Percentiles rank a stretch among this genome's conserved stretches.
These are phyloP conservation scores for Dreissena polymorpha DNA, from an alignment of 1,140 invertebrate genomes.

Conservation along the genomic window DNA sequence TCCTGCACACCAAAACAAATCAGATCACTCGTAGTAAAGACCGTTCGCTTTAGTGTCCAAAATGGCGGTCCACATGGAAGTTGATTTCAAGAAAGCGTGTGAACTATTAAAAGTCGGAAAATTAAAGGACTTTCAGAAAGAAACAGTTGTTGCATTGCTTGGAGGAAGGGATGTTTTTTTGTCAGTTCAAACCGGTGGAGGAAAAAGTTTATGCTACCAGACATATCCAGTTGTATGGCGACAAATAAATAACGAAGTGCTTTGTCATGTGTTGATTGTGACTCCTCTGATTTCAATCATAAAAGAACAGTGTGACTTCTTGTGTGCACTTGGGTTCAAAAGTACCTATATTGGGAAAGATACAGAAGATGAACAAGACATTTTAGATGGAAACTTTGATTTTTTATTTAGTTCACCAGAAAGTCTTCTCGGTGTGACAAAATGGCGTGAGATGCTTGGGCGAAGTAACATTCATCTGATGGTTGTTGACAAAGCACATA, in stretches of 20 bases:
- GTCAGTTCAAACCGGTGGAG: not conserved
- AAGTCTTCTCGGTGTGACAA: constrained; percentile 1
- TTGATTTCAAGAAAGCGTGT: not conserved
- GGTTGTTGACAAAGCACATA: constrained; percentile 25
- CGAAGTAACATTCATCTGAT: not conserved
- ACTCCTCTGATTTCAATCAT: constrained; percentile 19
- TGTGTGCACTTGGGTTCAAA: not conserved
- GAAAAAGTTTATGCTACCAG: constrained; percentile 26
- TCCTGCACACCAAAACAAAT: too few species aligned
- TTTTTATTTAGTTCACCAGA: constrained; percentile 24
- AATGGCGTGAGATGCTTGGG: not conserved
- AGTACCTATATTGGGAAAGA: constrained; percentile 17
- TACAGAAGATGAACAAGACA: not conserved
- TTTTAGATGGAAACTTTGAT: constrained; percentile 9
- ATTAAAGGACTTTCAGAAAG: not conserved
- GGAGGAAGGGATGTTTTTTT: constrained; percentile 9
- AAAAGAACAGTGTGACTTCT: constrained; percentile 32
- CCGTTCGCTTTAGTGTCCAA: not conserved
- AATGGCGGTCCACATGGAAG: not conserved
- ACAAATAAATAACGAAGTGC: too few species aligned
- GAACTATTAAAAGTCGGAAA: not conserved
- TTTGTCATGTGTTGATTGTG: constrained; percentile 18
- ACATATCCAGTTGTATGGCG: not conserved
- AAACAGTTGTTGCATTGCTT: not conserved
- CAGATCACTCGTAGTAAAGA: too few species aligned